phyloP scores from a whole-genome alignment of 1,140 invertebrate species.

The Caenorhabditis latens region DNA sequence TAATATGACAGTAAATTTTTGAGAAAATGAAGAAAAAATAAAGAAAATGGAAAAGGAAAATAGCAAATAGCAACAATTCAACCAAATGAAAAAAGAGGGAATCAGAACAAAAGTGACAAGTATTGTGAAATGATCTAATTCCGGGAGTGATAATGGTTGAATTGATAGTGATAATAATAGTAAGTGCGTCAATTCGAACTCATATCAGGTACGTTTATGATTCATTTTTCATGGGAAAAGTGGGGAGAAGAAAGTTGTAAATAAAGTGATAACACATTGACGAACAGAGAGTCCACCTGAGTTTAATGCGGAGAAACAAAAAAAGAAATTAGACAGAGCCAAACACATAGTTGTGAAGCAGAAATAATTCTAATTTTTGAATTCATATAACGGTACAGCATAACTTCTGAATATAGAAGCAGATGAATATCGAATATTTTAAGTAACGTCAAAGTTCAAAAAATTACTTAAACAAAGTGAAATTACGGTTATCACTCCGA shows the following conservation, averaged over 20 bases:
- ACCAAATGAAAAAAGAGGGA: background rate
- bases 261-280: background rate
- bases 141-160: background rate
- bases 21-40: background rate
- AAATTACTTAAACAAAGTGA: too few species aligned
- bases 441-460: too few species aligned
- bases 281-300: background rate
- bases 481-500: too few species aligned
- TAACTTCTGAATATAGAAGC: too few species aligned
- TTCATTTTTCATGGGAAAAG: background rate
- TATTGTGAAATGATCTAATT: background rate
- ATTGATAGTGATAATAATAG: slow-evolving; percentile 3
- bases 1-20: too few species aligned
- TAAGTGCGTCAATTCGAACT: background rate
- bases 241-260: background rate
- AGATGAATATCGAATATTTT: too few species aligned
- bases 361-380: too few species aligned
- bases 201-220: background rate
- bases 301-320: too few species aligned
- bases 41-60: background rate
- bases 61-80: background rate
- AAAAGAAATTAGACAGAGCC: too few species aligned
- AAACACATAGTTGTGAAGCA: too few species aligned
- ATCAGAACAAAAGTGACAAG: background rate
- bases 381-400: too few species aligned